phyloP scores from a whole-genome alignment of 2,888 invertebrate species.

The Rhimphoctona megacephalus region DNA sequence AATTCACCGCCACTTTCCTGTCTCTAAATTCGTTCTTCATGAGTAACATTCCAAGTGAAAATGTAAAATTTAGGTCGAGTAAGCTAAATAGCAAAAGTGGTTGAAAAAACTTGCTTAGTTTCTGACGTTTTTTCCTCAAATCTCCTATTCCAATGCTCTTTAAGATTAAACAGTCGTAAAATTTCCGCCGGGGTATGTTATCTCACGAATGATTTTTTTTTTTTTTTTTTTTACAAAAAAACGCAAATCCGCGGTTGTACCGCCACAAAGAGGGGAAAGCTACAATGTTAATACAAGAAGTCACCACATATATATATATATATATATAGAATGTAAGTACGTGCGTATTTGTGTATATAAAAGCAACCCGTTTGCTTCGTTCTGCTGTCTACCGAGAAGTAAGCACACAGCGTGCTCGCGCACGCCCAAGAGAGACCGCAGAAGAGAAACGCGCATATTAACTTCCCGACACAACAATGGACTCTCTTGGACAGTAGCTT shows the following conservation, averaged over 20 bases:
- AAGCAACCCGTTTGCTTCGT: constrained; percentile 59
- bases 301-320: background rate
- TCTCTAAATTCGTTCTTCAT: constrained; percentile 51
- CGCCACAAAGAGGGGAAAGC: constrained; percentile 44
- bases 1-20: constrained; percentile 68
- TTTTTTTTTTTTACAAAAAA: background rate
- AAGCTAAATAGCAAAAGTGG: background rate
- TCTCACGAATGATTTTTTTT: background rate
- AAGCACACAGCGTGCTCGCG: constrained; percentile 53
- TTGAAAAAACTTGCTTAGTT: background rate
- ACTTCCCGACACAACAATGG: constrained; percentile 75
- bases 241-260: constrained; percentile 3
- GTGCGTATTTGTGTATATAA: constrained; percentile 28
- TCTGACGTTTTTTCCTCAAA: too few species aligned
- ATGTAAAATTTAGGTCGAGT: constrained; percentile 9
- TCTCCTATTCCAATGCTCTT: background rate
- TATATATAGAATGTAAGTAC: background rate
- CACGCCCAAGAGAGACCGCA: constrained; percentile 59
- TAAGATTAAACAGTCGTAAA: background rate
- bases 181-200: background rate
- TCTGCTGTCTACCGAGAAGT: constrained; percentile 51
- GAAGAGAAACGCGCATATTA: constrained; percentile 71
- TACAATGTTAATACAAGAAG: constrained; percentile 62
- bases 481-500: constrained; percentile 75
- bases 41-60: constrained; percentile 6